Base-by-base conservation (phyloP, 2,797 vertebrate species). In the Sphenodon punctatus region DNA sequence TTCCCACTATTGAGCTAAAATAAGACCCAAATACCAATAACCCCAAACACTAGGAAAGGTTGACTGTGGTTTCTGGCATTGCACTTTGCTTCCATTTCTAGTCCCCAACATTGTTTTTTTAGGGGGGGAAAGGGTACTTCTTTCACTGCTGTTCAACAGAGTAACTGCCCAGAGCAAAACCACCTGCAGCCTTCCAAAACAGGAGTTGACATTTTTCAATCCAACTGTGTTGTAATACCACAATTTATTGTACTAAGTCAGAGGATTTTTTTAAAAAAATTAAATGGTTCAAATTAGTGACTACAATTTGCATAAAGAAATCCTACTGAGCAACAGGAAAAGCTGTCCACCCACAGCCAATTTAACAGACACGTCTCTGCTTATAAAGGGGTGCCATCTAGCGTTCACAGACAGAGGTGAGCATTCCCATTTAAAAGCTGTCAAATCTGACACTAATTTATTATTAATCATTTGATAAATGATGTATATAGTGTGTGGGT, bases 331-430 rank as follows among this genome's bases (percentile, higher is more conserved):
- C 61, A 67, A 39, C 13, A 51, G 4, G 39, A 27, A 48, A 80
- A 74, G n/a, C n/a, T n/a, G n/a, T n/a, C n/a, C 34, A 43, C n/a
- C 43, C 14, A 45, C 39, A 77, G 61, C 11, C 1, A 4, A 7
- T 0, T 12, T 0, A 3, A 20, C 4, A 45, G 17, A 3, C 4
- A 0, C 7, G 16, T 60, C 17, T 84, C 38, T 69, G 11, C 25
- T 48, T 80, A 27, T 67, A 19, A 67, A 83, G 7, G 76, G 78
- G 91, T 55, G 88, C 94, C 95, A 90, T 63, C 95, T 95, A 66
- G 64, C 78, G 95, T 85, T 80, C 88, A 77, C 0, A 36, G 16
- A 14, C 27, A 60, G 55, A 32, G 13, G 9, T 64, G 46, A 71
- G 48, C 69, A 34, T 12, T 27, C 10, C n/a, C 1, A 56, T 30